Conservation (phyloP, 2,113 vertebrate genomes). For the Sceloporus tristichus region DNA sequence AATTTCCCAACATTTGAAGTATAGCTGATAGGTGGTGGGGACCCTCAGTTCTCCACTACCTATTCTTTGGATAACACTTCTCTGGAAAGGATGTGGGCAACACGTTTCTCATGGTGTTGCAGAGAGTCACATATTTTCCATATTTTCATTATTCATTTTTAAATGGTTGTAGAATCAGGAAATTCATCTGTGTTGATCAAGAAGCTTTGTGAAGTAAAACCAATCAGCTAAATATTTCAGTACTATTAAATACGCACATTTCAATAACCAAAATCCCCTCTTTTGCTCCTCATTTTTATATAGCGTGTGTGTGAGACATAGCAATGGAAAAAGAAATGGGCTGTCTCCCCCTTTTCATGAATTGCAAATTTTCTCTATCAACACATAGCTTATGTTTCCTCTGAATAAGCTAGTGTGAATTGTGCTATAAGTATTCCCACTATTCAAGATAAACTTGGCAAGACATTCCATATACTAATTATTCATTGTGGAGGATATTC, state of each 20-base stretch:
- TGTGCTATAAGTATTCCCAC: background rate
- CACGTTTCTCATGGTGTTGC: no score
- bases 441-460: conserved; percentile 13
- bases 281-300: background rate
- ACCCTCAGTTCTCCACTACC: no score
- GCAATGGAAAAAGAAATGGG: background rate
- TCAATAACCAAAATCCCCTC: background rate
- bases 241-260: background rate
- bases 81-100: no score
- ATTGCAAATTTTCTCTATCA: background rate
- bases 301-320: background rate
- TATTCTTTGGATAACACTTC: no score
- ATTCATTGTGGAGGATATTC: background rate
- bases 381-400: background rate
- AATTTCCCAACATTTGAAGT: no score
- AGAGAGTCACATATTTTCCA: no score
- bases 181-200: background rate
- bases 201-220: background rate
- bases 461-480: background rate
- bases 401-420: background rate
- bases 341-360: background rate
- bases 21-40: no score
- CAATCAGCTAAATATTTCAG: background rate
- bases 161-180: no score
- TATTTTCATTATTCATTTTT: no score